Percentiles rank a stretch among this genome's conserved stretches.
These are phyloP conservation scores for Yasuhikotakia modesta DNA, from an alignment of 2,797 vertebrate genomes.

Conservation along the genomic window DNA sequence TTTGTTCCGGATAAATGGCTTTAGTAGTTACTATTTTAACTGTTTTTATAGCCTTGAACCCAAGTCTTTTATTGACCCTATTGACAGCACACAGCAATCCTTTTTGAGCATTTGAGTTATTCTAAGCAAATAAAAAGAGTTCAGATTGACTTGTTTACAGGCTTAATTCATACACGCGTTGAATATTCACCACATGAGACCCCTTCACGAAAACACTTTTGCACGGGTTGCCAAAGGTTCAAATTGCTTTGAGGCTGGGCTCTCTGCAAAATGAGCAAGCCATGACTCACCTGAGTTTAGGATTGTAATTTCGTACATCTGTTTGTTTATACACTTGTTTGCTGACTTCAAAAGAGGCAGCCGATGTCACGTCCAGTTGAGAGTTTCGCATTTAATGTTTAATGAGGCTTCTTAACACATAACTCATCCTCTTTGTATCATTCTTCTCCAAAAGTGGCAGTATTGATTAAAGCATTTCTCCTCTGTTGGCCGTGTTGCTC, in stretches of 20 bases:
- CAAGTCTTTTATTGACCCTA: too few species aligned
- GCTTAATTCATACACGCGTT: background rate
- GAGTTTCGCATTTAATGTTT: background rate
- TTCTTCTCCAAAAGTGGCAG: constrained; percentile 71
- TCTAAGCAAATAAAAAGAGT: too few species aligned
- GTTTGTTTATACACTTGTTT: background rate
- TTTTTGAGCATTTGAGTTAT: too few species aligned
- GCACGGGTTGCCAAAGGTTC: background rate
- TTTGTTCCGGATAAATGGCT: too few species aligned
- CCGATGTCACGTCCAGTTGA: background rate
- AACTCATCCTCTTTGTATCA: constrained; percentile 57
- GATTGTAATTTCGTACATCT: background rate
- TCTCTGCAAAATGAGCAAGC: background rate
- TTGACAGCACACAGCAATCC: too few species aligned
- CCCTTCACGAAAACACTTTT: background rate
- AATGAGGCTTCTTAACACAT: constrained; percentile 1
- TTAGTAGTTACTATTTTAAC: too few species aligned
- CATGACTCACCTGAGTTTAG: constrained; percentile 18
- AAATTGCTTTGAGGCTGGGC: background rate
- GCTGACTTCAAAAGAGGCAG: background rate
- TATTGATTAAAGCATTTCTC: constrained; percentile 70
- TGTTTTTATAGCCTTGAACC: too few species aligned
- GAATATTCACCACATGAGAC: background rate
- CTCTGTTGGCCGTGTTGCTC: constrained; percentile 53
- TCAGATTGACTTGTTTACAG: too few species aligned